Conservation (phyloP, 2,888 invertebrate genomes). For the Lasioglossum malachurum region DNA sequence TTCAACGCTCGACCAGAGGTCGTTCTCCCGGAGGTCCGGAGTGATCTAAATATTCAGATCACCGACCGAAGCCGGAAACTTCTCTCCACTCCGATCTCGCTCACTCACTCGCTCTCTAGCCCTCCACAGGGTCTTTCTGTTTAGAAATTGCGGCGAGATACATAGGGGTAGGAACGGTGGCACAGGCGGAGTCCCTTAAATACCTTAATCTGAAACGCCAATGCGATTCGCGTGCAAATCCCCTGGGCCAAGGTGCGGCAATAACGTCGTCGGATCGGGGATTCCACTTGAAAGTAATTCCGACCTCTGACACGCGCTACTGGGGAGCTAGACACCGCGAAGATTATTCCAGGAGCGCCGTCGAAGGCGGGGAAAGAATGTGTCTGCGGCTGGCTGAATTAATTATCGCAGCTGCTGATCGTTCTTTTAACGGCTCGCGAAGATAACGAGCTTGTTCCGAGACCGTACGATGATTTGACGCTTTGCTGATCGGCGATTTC, state of each 20-base stretch:
- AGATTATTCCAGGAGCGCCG: conserved; percentile 48
- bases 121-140: conserved; percentile 13
- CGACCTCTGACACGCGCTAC: conserved; percentile 40
- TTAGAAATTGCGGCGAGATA: conserved; percentile 57
- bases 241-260: conserved; percentile 33
- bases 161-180: conserved; percentile 16
- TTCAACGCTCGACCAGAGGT: conserved; percentile 47
- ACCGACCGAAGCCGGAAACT: conserved; percentile 35
- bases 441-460: not conserved
- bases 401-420: not conserved
- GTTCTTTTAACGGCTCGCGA: not conserved
- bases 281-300: conserved; percentile 50
- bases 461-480: not conserved
- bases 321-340: conserved; percentile 23
- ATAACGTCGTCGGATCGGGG: conserved; percentile 32
- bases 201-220: conserved; percentile 66
- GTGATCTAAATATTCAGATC: conserved; percentile 78
- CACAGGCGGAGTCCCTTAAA: conserved; percentile 58
- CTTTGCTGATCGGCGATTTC: too few relatives aligned
- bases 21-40: conserved; percentile 58
- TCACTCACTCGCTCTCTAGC: not conserved
- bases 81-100: not conserved
- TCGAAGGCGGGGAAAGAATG: conserved; percentile 29
- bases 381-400: conserved; percentile 7
- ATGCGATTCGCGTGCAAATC: conserved; percentile 63